Percentiles rank a stretch among this genome's conserved stretches.
Evolutionary conservation across 2,113 vertebrate species (phyloP).

Genomic region (Polyodon spathula): DNA sequence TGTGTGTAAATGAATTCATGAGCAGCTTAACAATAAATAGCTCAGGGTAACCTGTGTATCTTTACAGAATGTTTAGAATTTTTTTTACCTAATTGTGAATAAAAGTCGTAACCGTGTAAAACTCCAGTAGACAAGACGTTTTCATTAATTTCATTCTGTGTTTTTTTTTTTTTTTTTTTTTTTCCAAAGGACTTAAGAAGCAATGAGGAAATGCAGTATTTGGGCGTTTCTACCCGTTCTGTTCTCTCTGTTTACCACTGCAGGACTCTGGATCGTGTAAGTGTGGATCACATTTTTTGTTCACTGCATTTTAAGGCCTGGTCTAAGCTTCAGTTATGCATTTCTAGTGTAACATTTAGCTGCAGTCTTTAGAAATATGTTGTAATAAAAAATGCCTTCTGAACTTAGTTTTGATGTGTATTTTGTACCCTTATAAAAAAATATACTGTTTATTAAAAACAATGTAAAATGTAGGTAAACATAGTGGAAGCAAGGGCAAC

Average conservation of each 20-base stretch:
- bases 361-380: too few species aligned
- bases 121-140: too few species aligned
- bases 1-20: not conserved
- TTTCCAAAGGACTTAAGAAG: conserved; percentile 6
- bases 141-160: not conserved
- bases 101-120: not conserved
- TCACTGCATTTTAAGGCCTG: not conserved
- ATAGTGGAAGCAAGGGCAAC: not conserved
- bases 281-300: conserved; percentile 30
- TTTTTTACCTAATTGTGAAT: not conserved
- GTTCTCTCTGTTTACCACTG: conserved; percentile 66
- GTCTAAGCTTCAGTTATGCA: not conserved
- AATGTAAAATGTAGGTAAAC: not conserved
- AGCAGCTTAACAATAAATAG: not conserved
- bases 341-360: too few species aligned
- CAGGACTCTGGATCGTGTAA: conserved; percentile 84
- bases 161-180: too few species aligned
- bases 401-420: not conserved
- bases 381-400: not conserved
- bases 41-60: not conserved
- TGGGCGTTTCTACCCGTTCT: conserved; percentile 81
- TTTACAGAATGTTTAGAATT: not conserved
- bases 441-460: not conserved
- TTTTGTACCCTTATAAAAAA: too few species aligned
- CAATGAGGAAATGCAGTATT: conserved; percentile 64